phyloP scores from a whole-genome alignment of 2,113 vertebrate species.

The Scatophagus argus region DNA sequence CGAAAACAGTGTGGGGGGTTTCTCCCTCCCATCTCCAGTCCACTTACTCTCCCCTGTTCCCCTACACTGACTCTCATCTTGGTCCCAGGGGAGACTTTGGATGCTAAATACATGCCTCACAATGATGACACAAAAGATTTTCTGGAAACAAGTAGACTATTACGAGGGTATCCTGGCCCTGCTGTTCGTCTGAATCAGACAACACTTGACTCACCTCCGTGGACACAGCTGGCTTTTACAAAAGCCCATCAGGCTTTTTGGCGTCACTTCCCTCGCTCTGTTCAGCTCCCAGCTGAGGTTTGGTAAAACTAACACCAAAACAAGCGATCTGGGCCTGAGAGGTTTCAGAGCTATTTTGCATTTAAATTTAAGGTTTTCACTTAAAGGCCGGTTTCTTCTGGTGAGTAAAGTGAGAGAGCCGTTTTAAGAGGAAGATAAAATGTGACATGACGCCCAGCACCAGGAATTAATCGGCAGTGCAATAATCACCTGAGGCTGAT shows the following conservation, averaged over 20 bases:
- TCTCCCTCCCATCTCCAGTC: slow-evolving; percentile 1
- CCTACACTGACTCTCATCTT: slow-evolving; percentile 23
- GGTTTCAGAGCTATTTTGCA: neutral
- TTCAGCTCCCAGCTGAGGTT: neutral
- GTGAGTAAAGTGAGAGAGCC: slow-evolving; percentile 13
- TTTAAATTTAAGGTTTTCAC: neutral
- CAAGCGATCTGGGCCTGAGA: neutral
- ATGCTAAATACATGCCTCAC: slow-evolving; percentile 54
- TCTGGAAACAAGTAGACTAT: slow-evolving; percentile 71
- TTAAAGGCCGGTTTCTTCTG: neutral
- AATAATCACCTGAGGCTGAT: slow-evolving; percentile 16
- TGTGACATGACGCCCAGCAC: slow-evolving; percentile 14
- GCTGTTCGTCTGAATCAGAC: slow-evolving; percentile 61
- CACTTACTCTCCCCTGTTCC: slow-evolving; percentile 14
- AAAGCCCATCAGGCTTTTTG: slow-evolving; percentile 47
- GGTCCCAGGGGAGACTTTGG: slow-evolving; percentile 24
- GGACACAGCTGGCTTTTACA: slow-evolving; percentile 73
- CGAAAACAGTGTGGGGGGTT: neutral
- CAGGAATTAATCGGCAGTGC: neutral
- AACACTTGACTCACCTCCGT: slow-evolving; percentile 75
- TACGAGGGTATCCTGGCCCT: slow-evolving; percentile 43
- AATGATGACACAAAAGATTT: slow-evolving; percentile 74
- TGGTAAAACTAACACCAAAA: slow-evolving; percentile 14
- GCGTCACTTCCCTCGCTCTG: slow-evolving; percentile 38
- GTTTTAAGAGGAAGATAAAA: neutral